phyloP scores from a whole-genome alignment of 2,113 vertebrate species.

The Thomomys bottae region DNA sequence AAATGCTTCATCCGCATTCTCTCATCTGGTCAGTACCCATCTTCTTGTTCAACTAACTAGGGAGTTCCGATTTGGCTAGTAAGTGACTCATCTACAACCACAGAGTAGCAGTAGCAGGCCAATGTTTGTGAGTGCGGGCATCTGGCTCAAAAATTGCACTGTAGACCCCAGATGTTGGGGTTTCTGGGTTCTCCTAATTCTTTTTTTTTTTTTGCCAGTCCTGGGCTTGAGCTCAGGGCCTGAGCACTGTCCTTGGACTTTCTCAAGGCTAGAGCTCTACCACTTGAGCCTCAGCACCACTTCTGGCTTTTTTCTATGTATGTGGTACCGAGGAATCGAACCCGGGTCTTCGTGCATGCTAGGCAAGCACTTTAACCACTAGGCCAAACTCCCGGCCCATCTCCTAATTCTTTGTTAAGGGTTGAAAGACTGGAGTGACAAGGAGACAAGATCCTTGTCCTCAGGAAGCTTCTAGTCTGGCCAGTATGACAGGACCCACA shows the following conservation, averaged over 20 bases:
- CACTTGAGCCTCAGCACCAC: too few species aligned
- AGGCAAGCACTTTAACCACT: too few species aligned
- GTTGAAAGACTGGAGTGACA: not conserved
- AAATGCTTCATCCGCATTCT: not conserved
- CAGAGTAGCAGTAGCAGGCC: not conserved
- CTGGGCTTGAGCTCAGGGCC: too few species aligned
- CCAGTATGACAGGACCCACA: not conserved
- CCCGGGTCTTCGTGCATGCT: too few species aligned
- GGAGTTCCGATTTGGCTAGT: not conserved
- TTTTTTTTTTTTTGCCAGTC: too few species aligned
- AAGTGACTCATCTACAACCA: not conserved
- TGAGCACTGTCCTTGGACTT: too few species aligned
- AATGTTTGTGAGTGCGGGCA: not conserved
- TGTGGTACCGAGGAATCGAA: too few species aligned
- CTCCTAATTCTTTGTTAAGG: not conserved
- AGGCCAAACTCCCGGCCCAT: too few species aligned
- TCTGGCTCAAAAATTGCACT: not conserved
- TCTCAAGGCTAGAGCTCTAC: too few species aligned
- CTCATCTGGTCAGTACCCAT: not conserved
- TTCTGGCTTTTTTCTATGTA: too few species aligned
- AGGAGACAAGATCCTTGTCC: not conserved
- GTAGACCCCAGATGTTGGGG: too few species aligned
- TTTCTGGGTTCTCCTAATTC: not conserved
- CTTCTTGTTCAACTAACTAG: not conserved
- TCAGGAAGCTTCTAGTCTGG: slow-evolving; percentile 17